Percentiles rank a stretch among this genome's conserved stretches.
Evolutionary conservation across 2,113 vertebrate genomes (phyloP).

Genomic region (Pterocles gutturalis): DNA sequence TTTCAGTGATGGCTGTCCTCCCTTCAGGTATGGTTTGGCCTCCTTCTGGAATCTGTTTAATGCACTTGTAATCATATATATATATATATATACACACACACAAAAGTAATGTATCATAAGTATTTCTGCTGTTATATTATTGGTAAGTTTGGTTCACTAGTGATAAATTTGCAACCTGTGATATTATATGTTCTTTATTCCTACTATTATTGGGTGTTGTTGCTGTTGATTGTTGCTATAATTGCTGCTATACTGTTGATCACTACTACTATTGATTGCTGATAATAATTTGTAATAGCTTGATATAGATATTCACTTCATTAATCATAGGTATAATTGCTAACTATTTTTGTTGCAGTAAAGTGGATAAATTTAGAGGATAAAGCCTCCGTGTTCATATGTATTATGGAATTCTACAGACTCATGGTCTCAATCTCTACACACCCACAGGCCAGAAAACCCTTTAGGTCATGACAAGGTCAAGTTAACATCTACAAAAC

Average conservation of each 20-base stretch:
- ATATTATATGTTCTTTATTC: background rate
- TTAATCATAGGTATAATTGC: background rate
- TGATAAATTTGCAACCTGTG: background rate
- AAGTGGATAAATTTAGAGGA: background rate
- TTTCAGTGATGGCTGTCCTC: too few species aligned
- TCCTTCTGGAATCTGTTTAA: background rate
- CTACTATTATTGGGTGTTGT: too few species aligned
- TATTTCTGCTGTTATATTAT: background rate
- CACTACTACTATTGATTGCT: background rate
- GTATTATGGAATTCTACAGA: background rate
- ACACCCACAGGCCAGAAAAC: background rate
- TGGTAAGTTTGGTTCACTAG: background rate
- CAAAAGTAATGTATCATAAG: background rate
- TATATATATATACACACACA: background rate
- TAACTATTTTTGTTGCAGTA: background rate
- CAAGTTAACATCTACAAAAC: background rate
- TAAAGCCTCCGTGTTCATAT: background rate
- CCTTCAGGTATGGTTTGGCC: background rate
- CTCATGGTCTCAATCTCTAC: fast-evolving
- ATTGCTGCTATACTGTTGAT: background rate
- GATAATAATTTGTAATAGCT: background rate
- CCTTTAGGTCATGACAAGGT: background rate
- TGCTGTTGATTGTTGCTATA: background rate
- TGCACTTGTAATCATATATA: background rate
- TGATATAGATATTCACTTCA: background rate